A percentile compares a stretch with the other conserved stretches of the same genome.
These are phyloP conservation scores for Silurus meridionalis DNA, from an alignment of 2,113 vertebrate species.

Conservation along the genomic window DNA sequence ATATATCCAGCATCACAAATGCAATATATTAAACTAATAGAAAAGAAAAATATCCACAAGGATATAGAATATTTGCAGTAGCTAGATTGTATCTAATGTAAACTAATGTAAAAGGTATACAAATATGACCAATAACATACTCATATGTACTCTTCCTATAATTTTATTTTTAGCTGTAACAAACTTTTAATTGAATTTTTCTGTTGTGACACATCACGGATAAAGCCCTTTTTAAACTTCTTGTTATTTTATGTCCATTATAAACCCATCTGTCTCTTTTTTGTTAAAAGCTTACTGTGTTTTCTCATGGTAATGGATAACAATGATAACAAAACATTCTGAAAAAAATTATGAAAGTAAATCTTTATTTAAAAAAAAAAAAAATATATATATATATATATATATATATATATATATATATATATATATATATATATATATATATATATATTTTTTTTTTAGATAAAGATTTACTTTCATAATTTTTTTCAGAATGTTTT, in stretches of 20 bases:
- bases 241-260: not conserved
- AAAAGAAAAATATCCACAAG: not conserved
- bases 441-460: too few relatives aligned
- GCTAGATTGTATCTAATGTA: not conserved
- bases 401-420: too few relatives aligned
- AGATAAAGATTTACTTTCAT: too few relatives aligned
- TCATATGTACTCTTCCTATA: not conserved
- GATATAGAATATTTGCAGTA: not conserved
- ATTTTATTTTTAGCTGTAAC: not conserved
- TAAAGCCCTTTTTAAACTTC: not conserved
- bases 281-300: not conserved
- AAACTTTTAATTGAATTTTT: not conserved
- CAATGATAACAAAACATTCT: too few relatives aligned
- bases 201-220: not conserved
- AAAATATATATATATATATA: too few relatives aligned
- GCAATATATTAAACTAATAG: not conserved
- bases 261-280: not conserved
- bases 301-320: not conserved
- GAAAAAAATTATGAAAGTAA: too few relatives aligned
- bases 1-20: not conserved
- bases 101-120: not conserved
- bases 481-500: not conserved
- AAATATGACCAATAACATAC: not conserved
- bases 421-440: too few relatives aligned
- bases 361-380: too few relatives aligned